Evolutionary conservation across 2,797 vertebrate species (phyloP), one percentile per base, ranked within the genome.

Genomic region (Nasua narica): DNA sequence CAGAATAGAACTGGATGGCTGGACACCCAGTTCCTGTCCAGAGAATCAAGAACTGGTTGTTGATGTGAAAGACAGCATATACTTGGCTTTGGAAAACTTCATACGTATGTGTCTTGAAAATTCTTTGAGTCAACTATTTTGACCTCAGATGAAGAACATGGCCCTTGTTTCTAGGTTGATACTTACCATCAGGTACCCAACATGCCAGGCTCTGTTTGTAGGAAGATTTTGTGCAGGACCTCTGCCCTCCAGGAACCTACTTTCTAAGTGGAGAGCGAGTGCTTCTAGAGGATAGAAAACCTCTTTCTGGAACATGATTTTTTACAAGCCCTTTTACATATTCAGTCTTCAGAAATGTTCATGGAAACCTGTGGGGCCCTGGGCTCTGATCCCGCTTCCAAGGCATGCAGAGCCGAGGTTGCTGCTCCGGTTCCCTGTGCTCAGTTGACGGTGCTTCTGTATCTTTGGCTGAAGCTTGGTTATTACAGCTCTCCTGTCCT

Each of bases 391-490:
- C n/a, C 27, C 2, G 14, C 67, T 37, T 23, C n/a, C 35, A 23
- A 37, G 70, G 25, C 13, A 3, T 3, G 3, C 14, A 13, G 29
- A 40, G 1, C 87, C 0, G 0, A 46, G 46, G 46, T 62, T 37
- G 11, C 7, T 1, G 8, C 5, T 27, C 2, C 0, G 10, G 9
- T 23, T 12, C 37, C 14, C 32, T 46, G 6, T 32, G 3, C 32
- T 5, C 37, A 43, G 23, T 72, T 72, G 69, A 72, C 43, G 37
- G 37, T 7, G 1, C 2, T 52, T 74, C 29, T 32, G 21, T 37
- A 69, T n/a, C 50, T 52, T 40, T 50, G 74, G 6, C 52, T n/a
- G 23, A 21, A 43, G 16, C 43, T 77, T 52, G 19, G 2, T 74
- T 46, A 23, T 8, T 40, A 46, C 21, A 46, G 56, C 13, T 37